Evolutionary conservation across 2,113 vertebrate genomes (phyloP).

Genomic region (Phalacrocorax carbo): DNA sequence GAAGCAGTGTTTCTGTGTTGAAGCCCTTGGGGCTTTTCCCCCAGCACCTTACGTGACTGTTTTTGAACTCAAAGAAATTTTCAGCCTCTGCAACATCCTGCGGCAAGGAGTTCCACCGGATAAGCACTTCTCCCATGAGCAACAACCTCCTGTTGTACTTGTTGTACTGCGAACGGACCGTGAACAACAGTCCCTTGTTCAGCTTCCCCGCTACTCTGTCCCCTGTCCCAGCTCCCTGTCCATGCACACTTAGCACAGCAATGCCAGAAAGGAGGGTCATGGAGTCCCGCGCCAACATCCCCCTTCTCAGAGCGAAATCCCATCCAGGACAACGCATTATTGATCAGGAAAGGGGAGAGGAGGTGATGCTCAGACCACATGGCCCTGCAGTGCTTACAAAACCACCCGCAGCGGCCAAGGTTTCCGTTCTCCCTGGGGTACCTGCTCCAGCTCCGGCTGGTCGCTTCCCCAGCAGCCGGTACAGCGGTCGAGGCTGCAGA

Average conservation of each 20-base stretch:
- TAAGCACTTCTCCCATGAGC: fast-evolving
- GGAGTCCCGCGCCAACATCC: fast-evolving
- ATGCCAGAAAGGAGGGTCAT: background rate
- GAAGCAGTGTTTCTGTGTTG: fast-evolving
- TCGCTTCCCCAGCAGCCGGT: background rate
- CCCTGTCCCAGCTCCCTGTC: background rate
- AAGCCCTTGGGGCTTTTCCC: background rate
- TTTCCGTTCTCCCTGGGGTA: background rate
- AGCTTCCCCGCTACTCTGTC: background rate
- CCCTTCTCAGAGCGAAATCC: background rate
- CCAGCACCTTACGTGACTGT: background rate
- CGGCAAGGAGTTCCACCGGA: background rate
- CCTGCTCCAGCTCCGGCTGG: fast-evolving
- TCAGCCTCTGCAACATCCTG: background rate
- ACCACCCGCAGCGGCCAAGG: background rate
- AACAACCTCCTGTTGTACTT: constrained; percentile 9
- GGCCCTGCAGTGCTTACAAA: background rate
- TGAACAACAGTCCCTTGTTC: constrained; percentile 37
- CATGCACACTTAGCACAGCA: background rate
- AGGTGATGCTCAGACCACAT: background rate
- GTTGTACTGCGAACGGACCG: background rate
- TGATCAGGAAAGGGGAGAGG: background rate
- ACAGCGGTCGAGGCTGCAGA: background rate
- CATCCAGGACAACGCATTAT: background rate
- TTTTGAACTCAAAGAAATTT: background rate